These are phyloP conservation scores for Ptychoptera albimana DNA, from an alignment of 2,888 invertebrate genomes.

Conservation along the genomic window DNA sequence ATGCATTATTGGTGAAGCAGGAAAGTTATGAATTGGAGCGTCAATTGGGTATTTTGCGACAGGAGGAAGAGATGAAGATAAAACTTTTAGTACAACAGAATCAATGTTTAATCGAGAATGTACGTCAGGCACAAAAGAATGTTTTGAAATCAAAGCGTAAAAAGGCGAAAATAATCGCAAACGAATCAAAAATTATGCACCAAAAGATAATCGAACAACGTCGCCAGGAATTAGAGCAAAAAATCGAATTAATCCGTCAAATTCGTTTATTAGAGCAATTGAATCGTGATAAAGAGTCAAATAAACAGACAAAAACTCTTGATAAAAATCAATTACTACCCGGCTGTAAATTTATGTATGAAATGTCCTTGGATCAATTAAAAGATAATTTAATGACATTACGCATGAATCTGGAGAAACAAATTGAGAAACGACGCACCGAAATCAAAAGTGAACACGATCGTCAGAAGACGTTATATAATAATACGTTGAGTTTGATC, in stretches of 20 bases:
- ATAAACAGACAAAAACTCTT: neutral
- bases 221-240: constrained; percentile 7
- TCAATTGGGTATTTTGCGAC: constrained; percentile 36
- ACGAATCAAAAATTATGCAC: constrained; percentile 5
- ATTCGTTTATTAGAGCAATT: constrained; percentile 8
- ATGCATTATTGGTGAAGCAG: constrained; percentile 27
- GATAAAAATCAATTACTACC: neutral
- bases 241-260: constrained; percentile 8
- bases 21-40: constrained; percentile 33
- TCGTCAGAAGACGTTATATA: constrained; percentile 5
- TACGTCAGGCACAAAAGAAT: neutral
- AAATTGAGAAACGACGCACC: constrained; percentile 1
- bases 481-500: constrained; percentile 5
- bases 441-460: constrained; percentile 6
- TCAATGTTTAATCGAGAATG: constrained; percentile 1
- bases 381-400: constrained; percentile 3
- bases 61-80: constrained; percentile 21
- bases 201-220: constrained; percentile 1
- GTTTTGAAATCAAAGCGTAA: constrained; percentile 1
- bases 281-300: neutral
- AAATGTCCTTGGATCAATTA: constrained; percentile 5
- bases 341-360: neutral
- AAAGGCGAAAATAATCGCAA: constrained; percentile 4
- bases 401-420: constrained; percentile 1
- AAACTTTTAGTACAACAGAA: constrained; percentile 1